phyloP scores from a whole-genome alignment of 2,797 vertebrate species.

The Sandelia bainsii region DNA sequence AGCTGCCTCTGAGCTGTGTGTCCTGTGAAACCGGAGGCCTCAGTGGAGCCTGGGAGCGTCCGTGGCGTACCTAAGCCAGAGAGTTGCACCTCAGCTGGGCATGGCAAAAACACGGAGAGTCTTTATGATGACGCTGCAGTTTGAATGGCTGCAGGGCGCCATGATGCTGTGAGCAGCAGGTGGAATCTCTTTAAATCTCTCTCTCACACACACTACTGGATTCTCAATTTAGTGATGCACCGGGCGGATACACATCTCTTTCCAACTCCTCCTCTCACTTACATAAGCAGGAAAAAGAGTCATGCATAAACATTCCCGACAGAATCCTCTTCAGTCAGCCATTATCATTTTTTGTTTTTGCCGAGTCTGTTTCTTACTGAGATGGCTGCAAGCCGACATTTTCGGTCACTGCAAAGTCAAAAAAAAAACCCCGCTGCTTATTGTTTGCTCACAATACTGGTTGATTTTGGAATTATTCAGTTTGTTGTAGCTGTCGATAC shows the following conservation, averaged over 20 bases:
- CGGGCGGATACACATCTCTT: not conserved
- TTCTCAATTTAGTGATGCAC: not conserved
- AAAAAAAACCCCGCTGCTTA: not conserved
- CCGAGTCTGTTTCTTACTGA: not conserved
- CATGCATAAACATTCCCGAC: not conserved
- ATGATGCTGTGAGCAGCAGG: constrained; percentile 47
- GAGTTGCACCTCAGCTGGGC: constrained; percentile 27
- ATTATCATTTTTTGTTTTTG: not conserved
- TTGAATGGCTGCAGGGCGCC: constrained; percentile 42
- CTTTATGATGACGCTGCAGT: constrained; percentile 31
- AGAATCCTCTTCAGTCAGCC: not conserved
- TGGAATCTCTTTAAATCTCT: constrained; percentile 30
- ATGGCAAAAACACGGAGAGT: not conserved
- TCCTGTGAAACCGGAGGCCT: constrained; percentile 30
- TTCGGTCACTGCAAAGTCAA: not conserved
- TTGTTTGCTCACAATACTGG: not conserved
- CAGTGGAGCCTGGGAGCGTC: constrained; percentile 26
- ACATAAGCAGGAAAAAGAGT: constrained; percentile 8
- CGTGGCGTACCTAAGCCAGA: not conserved
- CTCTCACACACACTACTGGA: constrained; percentile 6
- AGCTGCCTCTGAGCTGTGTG: constrained; percentile 12
- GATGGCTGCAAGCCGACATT: constrained; percentile 4
- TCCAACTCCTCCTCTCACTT: constrained; percentile 25
- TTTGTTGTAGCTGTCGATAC: not conserved
- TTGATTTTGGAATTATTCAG: constrained; percentile 11